These are phyloP conservation scores for Amphiduros pacificus DNA, from an alignment of 2,888 invertebrate species.

Conservation along the genomic window DNA sequence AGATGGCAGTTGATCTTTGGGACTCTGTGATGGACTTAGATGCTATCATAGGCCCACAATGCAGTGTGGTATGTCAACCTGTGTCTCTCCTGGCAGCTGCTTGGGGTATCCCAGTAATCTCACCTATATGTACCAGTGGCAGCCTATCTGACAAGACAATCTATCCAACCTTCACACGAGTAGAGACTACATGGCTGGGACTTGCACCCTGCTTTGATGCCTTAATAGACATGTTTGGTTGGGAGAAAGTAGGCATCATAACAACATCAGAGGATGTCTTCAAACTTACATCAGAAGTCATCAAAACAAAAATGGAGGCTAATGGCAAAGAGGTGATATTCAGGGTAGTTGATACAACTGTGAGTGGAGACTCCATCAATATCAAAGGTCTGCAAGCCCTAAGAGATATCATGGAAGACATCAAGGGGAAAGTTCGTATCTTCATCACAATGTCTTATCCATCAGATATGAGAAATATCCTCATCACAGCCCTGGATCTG, in stretches of 20 bases:
- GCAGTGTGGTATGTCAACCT: slow-evolving; percentile 8
- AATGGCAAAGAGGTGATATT: background rate
- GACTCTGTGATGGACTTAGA: background rate
- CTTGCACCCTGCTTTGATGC: slow-evolving; percentile 1
- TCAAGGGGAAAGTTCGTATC: too few relatives aligned
- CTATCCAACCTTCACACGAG: slow-evolving; percentile 4
- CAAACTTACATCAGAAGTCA: background rate
- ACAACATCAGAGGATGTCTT: slow-evolving; percentile 1
- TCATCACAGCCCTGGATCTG: slow-evolving; percentile 26
- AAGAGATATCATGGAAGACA: too few relatives aligned
- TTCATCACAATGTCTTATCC: too few relatives aligned
- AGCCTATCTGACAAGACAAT: slow-evolving; percentile 2
- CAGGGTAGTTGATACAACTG: too few relatives aligned
- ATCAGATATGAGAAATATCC: too few relatives aligned
- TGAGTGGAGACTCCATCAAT: too few relatives aligned
- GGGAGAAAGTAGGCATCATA: background rate
- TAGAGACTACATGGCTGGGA: background rate
- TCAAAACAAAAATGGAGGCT: background rate
- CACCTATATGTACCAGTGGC: background rate
- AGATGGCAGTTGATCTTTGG: background rate
- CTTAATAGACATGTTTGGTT: background rate
- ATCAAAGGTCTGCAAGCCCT: too few relatives aligned
- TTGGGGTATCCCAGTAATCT: slow-evolving; percentile 2
- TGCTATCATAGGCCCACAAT: background rate
- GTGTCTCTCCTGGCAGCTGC: slow-evolving; percentile 2